Evolutionary conservation across 2,888 invertebrate genomes (phyloP).

Genomic region (Drosophila nr. fundita): DNA sequence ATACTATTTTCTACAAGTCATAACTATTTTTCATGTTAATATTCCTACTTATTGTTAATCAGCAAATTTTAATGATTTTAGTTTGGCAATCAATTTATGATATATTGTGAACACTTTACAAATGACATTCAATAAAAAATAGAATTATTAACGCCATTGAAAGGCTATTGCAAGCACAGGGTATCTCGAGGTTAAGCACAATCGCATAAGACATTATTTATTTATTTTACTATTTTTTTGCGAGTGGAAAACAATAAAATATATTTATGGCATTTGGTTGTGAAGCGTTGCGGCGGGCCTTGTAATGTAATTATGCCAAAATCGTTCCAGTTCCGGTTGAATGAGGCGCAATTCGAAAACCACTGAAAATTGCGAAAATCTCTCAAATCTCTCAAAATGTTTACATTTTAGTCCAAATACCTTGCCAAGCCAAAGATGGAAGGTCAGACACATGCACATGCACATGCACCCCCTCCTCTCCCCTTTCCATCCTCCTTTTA

Average conservation of each 20-base stretch:
- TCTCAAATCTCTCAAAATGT: slow-evolving; percentile 43
- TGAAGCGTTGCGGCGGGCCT: slow-evolving; percentile 20
- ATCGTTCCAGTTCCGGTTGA: slow-evolving; percentile 68
- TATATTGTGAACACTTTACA: neutral
- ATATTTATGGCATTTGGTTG: slow-evolving; percentile 50
- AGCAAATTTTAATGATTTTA: no score
- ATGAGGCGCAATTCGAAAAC: slow-evolving; percentile 44
- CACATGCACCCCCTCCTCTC: neutral
- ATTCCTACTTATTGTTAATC: no score
- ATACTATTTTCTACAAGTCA: neutral
- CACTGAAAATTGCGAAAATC: slow-evolving; percentile 39
- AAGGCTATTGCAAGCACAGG: neutral
- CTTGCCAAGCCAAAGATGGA: slow-evolving; percentile 43
- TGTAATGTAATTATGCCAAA: slow-evolving; percentile 49
- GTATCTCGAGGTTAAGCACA: slow-evolving; percentile 4
- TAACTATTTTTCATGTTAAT: neutral
- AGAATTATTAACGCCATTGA: neutral
- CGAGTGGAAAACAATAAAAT: slow-evolving; percentile 42
- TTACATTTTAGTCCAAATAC: slow-evolving; percentile 41
- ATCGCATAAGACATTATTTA: neutral
- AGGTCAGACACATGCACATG: slow-evolving; percentile 49
- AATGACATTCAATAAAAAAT: neutral
- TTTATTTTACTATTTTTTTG: slow-evolving; percentile 28
- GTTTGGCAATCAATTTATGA: neutral
- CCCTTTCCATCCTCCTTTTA: slow-evolving; percentile 12